Conservation (phyloP, 2,888 invertebrate genomes). For the Branchellion lobata region DNA sequence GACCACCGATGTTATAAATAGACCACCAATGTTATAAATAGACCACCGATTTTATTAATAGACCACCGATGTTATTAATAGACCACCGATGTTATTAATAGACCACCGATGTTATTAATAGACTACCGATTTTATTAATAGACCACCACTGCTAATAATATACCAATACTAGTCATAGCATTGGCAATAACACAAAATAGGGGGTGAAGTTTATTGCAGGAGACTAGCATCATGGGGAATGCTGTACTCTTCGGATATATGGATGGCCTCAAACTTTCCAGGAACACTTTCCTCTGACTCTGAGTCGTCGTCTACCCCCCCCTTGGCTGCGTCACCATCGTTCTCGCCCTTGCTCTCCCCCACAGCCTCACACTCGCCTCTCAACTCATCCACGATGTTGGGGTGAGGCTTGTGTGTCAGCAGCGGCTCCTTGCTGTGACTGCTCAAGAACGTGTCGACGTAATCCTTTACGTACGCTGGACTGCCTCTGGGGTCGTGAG, state of each 20-base stretch:
- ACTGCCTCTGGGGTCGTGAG: slow-evolving; percentile 59
- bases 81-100: too few species aligned
- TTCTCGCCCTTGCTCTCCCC: not conserved
- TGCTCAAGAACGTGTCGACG: slow-evolving; percentile 52
- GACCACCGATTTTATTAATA: too few species aligned
- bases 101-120: too few species aligned
- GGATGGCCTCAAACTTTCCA: slow-evolving; percentile 18
- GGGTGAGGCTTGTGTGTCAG: slow-evolving; percentile 57
- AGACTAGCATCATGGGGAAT: slow-evolving; percentile 24
- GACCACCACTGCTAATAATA: too few species aligned
- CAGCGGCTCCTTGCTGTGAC: slow-evolving; percentile 7
- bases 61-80: too few species aligned
- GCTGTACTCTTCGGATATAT: slow-evolving; percentile 27
- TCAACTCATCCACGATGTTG: slow-evolving; percentile 55
- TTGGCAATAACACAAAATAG: too few species aligned
- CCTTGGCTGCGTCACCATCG: not conserved
- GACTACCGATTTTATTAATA: too few species aligned
- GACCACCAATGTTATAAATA: too few species aligned
- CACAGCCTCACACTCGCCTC: slow-evolving; percentile 49
- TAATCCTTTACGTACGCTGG: slow-evolving; percentile 56
- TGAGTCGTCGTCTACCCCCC: slow-evolving; percentile 12
- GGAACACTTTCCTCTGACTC: slow-evolving; percentile 29
- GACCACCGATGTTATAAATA: too few species aligned
- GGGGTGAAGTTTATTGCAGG: not conserved
- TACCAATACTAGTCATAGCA: too few species aligned